Evolutionary conservation across 2,113 vertebrate species (phyloP), one percentile per base, ranked within the genome.

Genomic region (Myotis lucifugus): DNA sequence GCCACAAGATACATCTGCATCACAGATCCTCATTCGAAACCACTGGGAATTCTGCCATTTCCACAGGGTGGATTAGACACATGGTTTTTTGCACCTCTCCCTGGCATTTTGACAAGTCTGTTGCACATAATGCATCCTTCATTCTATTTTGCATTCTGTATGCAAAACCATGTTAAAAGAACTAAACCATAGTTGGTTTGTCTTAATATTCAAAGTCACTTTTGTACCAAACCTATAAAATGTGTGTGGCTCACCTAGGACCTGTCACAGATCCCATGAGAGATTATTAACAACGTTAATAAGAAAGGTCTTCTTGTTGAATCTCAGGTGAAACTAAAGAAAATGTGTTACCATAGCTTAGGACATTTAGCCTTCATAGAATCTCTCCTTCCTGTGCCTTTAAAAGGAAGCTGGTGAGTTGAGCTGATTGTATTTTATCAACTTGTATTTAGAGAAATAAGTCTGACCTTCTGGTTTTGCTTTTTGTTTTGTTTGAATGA

Each of bases 121-220:
- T 46, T 76, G 91, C 88, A 50, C 0, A 0, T 56, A 83, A 72
- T n/a, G 21, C 54, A 29, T 61, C 52, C 21, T 32, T 93, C 76
- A 48, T 93, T n/a, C 76, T 64, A 70, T 84, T 95, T 93, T 77
- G 84, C 1, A 18, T 92, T 83, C 18, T 73, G n/a, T 54, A 7
- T 50, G 82, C 8, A 88, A 77, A 91, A 91, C 14, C 83, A 34
- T 61, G 34, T 40, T 32, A 66, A 85, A 94, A 84, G 52, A 67
- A 67, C 81, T 73, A 61, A 87, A 90, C 25, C 15, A 32, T 18
- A 27, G 37, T 72, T 34, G 48, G 21, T 81, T 82, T 70, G 14
- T 82, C 77, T 90, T 89, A 82, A 76, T 79, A 93, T 87, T 72
- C 5, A 3, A 61, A 87, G 46, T 81, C 40, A 48, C 32, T 76